phyloP scores from a whole-genome alignment of 2,797 vertebrate genomes.

The Lagorchestes hirsutus region DNA sequence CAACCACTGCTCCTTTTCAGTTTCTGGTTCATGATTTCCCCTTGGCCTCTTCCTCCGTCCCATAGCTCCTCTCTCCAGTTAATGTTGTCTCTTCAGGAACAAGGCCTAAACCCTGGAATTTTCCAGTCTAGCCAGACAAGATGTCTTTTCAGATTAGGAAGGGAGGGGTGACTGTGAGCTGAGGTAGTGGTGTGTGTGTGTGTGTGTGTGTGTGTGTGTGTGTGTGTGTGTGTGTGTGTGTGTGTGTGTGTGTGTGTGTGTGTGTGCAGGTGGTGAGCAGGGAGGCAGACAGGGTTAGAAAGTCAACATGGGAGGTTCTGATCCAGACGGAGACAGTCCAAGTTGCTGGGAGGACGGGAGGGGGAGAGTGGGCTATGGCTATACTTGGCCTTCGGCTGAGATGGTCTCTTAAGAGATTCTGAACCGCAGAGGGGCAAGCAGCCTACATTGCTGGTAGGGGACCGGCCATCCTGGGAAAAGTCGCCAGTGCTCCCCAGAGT shows the following conservation, averaged over 20 bases:
- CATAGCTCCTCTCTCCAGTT: conserved; percentile 40
- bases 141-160: conserved; percentile 78
- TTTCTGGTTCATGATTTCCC: conserved; percentile 30
- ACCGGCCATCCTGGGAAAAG: not conserved
- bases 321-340: conserved; percentile 42
- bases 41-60: not conserved
- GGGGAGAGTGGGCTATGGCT: not conserved
- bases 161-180: conserved; percentile 61
- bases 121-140: conserved; percentile 74
- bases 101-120: conserved; percentile 78
- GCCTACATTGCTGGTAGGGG: no score
- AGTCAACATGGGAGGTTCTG: conserved; percentile 42
- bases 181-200: not conserved
- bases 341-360: conserved; percentile 3
- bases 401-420: not conserved
- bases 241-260: no score
- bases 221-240: not conserved
- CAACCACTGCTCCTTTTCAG: not conserved
- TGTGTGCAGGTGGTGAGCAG: conserved; percentile 15
- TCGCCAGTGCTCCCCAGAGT: not conserved
- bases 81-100: conserved; percentile 62
- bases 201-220: not conserved
- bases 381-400: not conserved
- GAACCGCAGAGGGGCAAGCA: not conserved
- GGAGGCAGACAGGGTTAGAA: conserved; percentile 25